Evolutionary conservation across 2,888 invertebrate species (phyloP).

Genomic region (Carabus problematicus): DNA sequence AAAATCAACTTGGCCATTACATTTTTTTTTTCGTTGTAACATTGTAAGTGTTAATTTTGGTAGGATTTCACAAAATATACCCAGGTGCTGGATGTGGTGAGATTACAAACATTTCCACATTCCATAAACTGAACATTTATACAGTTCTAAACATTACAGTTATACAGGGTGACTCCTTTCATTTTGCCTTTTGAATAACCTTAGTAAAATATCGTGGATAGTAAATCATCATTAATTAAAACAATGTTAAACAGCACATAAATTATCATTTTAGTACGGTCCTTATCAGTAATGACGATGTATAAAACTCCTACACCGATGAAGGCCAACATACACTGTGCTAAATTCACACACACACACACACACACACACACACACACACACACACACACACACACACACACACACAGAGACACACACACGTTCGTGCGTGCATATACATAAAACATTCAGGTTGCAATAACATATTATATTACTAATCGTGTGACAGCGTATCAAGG

Average conservation of each 20-base stretch:
- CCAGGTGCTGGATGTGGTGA: neutral
- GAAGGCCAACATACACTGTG: neutral
- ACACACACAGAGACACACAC: neutral
- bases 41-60: constrained; percentile 35
- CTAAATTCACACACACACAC: neutral
- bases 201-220: no score
- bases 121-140: no score
- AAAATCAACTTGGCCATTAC: constrained; percentile 28
- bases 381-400: neutral
- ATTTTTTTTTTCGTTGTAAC: constrained; percentile 22
- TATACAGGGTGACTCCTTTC: no score
- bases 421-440: neutral
- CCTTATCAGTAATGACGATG: neutral
- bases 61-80: neutral
- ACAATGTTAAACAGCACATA: no score
- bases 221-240: no score
- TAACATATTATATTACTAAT: no score
- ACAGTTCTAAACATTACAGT: no score
- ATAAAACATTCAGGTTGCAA: no score
- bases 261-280: no score
- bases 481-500: no score
- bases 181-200: no score
- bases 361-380: neutral
- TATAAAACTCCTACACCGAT: neutral
- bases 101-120: no score